phyloP scores from a whole-genome alignment of 2,888 invertebrate species.

The Zeuzera pyrina region DNA sequence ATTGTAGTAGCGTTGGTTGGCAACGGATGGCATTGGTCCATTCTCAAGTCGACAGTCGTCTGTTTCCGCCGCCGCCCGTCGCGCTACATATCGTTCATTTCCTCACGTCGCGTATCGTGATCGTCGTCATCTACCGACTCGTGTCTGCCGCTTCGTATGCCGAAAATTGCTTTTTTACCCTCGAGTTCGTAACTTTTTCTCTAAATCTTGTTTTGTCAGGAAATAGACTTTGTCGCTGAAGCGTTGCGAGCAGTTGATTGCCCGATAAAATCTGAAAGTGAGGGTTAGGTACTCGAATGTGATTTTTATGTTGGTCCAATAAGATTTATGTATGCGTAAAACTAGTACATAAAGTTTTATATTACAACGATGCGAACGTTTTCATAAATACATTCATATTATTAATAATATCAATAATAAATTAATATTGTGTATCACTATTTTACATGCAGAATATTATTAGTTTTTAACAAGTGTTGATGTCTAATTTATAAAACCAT shows the following conservation, averaged over 20 bases:
- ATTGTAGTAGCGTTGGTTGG: too few relatives aligned
- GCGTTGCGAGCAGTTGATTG: conserved; percentile 19
- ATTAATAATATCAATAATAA: too few relatives aligned
- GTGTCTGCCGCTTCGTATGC: conserved; percentile 15
- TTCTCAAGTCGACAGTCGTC: conserved; percentile 7
- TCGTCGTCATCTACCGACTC: conserved; percentile 3
- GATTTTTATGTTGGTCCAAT: conserved; percentile 11
- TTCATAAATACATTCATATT: too few relatives aligned
- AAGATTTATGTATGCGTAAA: too few relatives aligned
- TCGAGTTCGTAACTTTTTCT: conserved; percentile 12
- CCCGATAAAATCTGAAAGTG: conserved; percentile 18
- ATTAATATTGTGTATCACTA: too few relatives aligned
- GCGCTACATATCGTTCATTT: conserved; percentile 28
- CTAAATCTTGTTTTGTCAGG: conserved; percentile 21
- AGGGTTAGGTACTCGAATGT: conserved; percentile 5
- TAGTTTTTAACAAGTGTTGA: too few relatives aligned
- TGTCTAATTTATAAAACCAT: too few relatives aligned
- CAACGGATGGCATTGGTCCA: too few relatives aligned
- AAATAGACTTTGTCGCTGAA: conserved; percentile 19
- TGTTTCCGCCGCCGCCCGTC: conserved; percentile 25
- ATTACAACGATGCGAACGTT: too few relatives aligned
- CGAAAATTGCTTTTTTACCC: conserved; percentile 9
- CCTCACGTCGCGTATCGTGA: conserved; percentile 20
- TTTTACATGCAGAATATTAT: too few relatives aligned
- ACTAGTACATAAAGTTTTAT: too few relatives aligned